phyloP scores from a whole-genome alignment of 2,888 invertebrate species.

The Ophion ventricosus region DNA sequence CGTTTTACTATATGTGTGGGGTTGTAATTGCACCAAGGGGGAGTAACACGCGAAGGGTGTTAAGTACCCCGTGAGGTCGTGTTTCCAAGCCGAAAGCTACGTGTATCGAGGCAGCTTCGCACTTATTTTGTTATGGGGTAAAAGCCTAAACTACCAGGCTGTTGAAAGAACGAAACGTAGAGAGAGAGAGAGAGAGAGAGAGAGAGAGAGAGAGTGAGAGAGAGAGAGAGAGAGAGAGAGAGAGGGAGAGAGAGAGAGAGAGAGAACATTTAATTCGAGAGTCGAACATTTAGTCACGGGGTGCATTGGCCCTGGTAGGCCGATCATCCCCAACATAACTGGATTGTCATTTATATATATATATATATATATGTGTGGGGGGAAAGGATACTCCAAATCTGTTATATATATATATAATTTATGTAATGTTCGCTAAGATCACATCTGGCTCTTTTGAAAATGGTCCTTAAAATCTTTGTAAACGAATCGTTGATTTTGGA shows the following conservation, averaged over 20 bases:
- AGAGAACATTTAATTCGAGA: conserved; percentile 78
- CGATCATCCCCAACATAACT: conserved; percentile 71
- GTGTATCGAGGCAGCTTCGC: conserved; percentile 9
- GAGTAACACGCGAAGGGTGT: conserved; percentile 50
- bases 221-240: conserved; percentile 58
- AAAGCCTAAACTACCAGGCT: conserved; percentile 19
- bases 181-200: conserved; percentile 8
- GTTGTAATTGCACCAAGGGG: conserved; percentile 38
- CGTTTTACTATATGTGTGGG: conserved; percentile 21
- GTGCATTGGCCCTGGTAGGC: conserved; percentile 80
- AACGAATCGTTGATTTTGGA: neutral
- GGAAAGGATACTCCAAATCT: too few relatives aligned
- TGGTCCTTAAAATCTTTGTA: neutral
- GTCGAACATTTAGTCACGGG: conserved; percentile 80
- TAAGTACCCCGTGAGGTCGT: conserved; percentile 56
- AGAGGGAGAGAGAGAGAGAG: conserved; percentile 64
- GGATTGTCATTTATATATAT: conserved; percentile 25
- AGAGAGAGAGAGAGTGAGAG: conserved; percentile 45
- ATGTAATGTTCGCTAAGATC: neutral
- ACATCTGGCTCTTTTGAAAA: neutral
- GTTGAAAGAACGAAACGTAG: neutral
- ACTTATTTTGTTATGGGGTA: neutral
- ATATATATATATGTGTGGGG: conserved; percentile 12
- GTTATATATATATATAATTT: too few relatives aligned
- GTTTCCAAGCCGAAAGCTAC: conserved; percentile 42